Evolutionary conservation across 2,113 vertebrate genomes (phyloP).

Genomic region (Typhlomys cinereus): DNA sequence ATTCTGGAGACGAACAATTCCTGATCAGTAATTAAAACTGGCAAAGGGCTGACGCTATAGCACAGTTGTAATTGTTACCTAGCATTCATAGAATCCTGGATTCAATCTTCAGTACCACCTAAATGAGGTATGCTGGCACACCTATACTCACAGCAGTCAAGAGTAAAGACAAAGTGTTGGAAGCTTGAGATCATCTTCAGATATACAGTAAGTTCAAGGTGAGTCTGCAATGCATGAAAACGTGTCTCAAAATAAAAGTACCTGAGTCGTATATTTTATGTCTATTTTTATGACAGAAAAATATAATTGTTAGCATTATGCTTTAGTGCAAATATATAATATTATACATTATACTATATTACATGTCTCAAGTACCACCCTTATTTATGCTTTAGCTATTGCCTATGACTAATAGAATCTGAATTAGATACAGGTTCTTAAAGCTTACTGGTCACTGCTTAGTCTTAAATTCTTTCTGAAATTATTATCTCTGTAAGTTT

Average conservation of each 20-base stretch:
- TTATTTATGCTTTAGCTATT: background rate
- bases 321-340: no score
- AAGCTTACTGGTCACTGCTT: background rate
- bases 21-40: background rate
- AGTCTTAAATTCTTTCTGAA: background rate
- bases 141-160: background rate
- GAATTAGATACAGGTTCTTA: background rate
- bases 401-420: background rate
- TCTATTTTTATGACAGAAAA: constrained; percentile 15
- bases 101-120: background rate
- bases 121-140: background rate
- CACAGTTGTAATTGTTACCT: background rate
- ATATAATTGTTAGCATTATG: background rate
- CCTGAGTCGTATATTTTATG: background rate
- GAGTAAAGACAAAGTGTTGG: background rate
- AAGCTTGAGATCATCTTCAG: background rate
- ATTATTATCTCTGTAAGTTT: background rate
- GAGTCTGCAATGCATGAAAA: background rate
- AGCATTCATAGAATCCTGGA: background rate
- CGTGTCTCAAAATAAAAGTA: background rate
- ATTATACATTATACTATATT: background rate
- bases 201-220: no score
- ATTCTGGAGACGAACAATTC: background rate
- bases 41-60: background rate
- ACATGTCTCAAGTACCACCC: background rate